These are phyloP conservation scores for Scaptomyza tumidula DNA, from an alignment of 2,888 invertebrate genomes.

Conservation along the genomic window DNA sequence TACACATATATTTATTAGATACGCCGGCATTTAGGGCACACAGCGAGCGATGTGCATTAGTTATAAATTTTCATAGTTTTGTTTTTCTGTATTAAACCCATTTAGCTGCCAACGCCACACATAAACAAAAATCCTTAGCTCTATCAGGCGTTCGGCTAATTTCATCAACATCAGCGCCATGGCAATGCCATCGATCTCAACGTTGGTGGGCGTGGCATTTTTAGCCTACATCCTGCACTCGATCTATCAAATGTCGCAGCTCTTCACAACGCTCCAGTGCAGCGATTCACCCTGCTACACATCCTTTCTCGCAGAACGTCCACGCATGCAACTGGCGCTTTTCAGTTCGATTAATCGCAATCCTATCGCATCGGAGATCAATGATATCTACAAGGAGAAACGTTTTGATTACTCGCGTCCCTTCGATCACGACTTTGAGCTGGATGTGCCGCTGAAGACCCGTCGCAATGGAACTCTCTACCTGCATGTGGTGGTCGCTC, in stretches of 20 bases:
- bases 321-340: slow-evolving; percentile 89
- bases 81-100: not conserved
- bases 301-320: slow-evolving; percentile 89
- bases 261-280: slow-evolving; percentile 88
- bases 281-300: slow-evolving; percentile 86
- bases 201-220: slow-evolving; percentile 88
- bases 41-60: slow-evolving; percentile 17
- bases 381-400: slow-evolving; percentile 87
- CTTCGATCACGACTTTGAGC: slow-evolving; percentile 85
- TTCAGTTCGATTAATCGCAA: slow-evolving; percentile 88
- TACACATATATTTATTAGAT: slow-evolving; percentile 2
- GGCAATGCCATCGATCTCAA: slow-evolving; percentile 86
- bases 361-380: slow-evolving; percentile 86
- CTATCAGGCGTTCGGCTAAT: slow-evolving; percentile 4
- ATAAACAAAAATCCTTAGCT: slow-evolving; percentile 1
- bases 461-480: slow-evolving; percentile 93
- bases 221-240: slow-evolving; percentile 89
- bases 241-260: slow-evolving; percentile 90
- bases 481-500: slow-evolving; percentile 90
- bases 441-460: slow-evolving; percentile 90
- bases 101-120: slow-evolving; percentile 15
- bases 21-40: slow-evolving; percentile 45
- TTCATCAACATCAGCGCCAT: slow-evolving; percentile 19
- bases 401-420: slow-evolving; percentile 88
- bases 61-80: slow-evolving; percentile 19